Percentiles rank a stretch among this genome's conserved stretches.
phyloP scores from a whole-genome alignment of 2,113 vertebrate species.

The Periophthalmus modestus region DNA sequence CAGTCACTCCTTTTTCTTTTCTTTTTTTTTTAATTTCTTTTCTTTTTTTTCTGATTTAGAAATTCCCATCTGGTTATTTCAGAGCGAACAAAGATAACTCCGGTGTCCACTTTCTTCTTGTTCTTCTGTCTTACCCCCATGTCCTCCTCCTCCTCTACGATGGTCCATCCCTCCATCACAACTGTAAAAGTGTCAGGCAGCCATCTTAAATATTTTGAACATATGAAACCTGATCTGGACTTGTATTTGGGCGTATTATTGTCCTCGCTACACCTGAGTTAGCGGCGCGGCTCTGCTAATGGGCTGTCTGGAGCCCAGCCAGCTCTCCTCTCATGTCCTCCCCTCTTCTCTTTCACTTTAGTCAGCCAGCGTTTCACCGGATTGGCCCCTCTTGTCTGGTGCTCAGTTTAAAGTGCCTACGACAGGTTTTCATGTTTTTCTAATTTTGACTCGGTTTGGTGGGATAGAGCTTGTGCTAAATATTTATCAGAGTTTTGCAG shows the following conservation, averaged over 20 bases:
- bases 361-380: conserved; percentile 6
- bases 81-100: not conserved
- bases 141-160: not conserved
- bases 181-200: not conserved
- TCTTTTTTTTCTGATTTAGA: not conserved
- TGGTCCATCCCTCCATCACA: not conserved
- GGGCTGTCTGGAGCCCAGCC: conserved; percentile 43
- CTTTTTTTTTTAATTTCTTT: not conserved
- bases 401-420: too few species aligned
- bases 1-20: too few species aligned
- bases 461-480: too few species aligned
- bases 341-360: conserved; percentile 13
- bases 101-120: not conserved
- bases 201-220: conserved; percentile 8
- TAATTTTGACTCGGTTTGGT: too few species aligned
- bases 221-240: conserved; percentile 35
- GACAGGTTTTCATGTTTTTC: too few species aligned
- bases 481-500: too few species aligned
- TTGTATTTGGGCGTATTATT: conserved; percentile 6
- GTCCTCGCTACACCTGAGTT: conserved; percentile 27
- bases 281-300: conserved; percentile 39
- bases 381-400: conserved; percentile 19
- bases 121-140: conserved; percentile 17
- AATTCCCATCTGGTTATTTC: not conserved
- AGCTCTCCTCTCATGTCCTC: conserved; percentile 4